Evolutionary conservation across 1,140 invertebrate species (phyloP).

Genomic region (Saxidomus purpurata): DNA sequence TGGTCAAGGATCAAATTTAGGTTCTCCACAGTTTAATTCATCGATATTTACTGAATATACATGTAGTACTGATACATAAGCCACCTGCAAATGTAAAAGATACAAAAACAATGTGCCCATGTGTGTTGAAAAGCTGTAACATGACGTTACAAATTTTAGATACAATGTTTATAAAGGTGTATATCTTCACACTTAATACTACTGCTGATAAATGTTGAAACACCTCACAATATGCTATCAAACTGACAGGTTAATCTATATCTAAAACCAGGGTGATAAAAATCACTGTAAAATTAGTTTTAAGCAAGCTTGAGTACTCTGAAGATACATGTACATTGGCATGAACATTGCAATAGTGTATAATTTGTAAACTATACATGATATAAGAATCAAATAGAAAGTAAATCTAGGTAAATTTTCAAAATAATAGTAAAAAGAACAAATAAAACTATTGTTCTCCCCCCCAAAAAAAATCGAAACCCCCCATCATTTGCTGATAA

Average conservation of each 20-base stretch:
- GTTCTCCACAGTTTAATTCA: too few species aligned
- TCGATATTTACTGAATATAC: too few species aligned
- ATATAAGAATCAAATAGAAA: slow-evolving; percentile 63
- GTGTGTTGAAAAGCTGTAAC: too few species aligned
- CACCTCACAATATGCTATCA: too few species aligned
- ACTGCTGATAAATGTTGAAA: too few species aligned
- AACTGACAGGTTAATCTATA: background rate
- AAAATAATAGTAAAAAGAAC: slow-evolving; percentile 67
- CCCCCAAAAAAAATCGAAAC: slow-evolving; percentile 30
- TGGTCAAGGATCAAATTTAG: too few species aligned
- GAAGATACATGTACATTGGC: slow-evolving; percentile 16
- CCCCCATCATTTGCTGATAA: slow-evolving; percentile 51
- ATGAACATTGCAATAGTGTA: slow-evolving; percentile 57
- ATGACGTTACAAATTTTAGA: too few species aligned
- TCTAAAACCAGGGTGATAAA: slow-evolving; percentile 60
- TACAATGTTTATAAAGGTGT: too few species aligned
- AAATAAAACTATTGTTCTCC: slow-evolving; percentile 67
- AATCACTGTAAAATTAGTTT: slow-evolving; percentile 59
- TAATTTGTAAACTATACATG: slow-evolving; percentile 60
- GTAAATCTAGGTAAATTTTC: slow-evolving; percentile 66
- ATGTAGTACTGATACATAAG: too few species aligned
- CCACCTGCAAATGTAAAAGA: too few species aligned
- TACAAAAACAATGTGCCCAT: too few species aligned
- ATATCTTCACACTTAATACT: too few species aligned
- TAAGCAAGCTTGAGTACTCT: slow-evolving; percentile 43